Evolutionary conservation across 2,797 vertebrate genomes (phyloP).

Genomic region (Calcarius lapponicus): DNA sequence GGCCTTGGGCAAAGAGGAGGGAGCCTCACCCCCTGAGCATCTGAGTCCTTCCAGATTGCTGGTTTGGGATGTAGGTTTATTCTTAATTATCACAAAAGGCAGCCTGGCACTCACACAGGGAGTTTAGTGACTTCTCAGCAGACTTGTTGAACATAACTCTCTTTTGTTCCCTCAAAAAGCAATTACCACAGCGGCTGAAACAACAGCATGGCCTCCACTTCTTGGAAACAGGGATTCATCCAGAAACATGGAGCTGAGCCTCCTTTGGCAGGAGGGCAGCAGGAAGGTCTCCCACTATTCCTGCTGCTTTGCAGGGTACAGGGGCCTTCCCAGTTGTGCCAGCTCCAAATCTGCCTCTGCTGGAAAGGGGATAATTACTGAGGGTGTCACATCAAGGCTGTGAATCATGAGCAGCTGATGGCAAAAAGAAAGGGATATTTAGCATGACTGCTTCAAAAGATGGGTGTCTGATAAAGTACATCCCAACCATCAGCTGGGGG

Average conservation of each 20-base stretch:
- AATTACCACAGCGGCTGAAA: neutral
- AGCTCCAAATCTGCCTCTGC: neutral
- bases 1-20: neutral
- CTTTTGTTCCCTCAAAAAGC: neutral
- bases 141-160: accelerated
- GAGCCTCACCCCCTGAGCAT: neutral
- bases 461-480: neutral
- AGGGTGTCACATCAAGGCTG: neutral
- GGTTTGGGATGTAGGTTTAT: neutral
- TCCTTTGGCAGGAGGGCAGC: neutral
- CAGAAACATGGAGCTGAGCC: neutral
- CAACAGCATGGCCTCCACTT: accelerated
- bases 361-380: neutral
- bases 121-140: neutral
- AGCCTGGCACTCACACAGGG: neutral
- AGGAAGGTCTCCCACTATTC: neutral
- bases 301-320: neutral
- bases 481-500: neutral
- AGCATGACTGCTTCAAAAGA: neutral
- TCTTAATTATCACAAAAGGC: neutral
- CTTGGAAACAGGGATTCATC: neutral
- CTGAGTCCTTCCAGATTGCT: neutral
- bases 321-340: neutral
- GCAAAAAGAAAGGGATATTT: neutral
- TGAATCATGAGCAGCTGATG: constrained; percentile 18